These are phyloP conservation scores for Turritopsis dohrnii DNA, from an alignment of 30 jellyfish, hydroid and myxozoan genomes.

Conservation along the genomic window DNA sequence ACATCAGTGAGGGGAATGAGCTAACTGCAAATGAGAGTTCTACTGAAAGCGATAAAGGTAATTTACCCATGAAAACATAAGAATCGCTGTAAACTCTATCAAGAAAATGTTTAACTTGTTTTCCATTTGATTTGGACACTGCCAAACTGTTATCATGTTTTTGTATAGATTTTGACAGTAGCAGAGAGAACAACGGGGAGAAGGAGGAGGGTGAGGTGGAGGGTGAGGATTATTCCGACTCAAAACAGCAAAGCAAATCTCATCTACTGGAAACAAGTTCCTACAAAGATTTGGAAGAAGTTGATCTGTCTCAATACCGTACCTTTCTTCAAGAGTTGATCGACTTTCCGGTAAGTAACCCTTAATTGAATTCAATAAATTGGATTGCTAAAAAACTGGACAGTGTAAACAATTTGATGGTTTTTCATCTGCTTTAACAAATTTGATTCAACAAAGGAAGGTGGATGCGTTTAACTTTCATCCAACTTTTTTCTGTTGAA, in stretches of 20 bases:
- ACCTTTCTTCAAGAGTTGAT: neutral
- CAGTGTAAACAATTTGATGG: too few species aligned
- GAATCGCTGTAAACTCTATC: neutral
- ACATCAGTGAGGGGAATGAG: neutral
- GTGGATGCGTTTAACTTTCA: too few species aligned
- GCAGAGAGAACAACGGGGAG: neutral
- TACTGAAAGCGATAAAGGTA: neutral
- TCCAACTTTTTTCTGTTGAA: too few species aligned
- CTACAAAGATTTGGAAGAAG: neutral
- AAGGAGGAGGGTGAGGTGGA: neutral
- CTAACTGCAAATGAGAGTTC: neutral
- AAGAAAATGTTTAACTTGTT: too few species aligned
- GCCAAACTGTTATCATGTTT: neutral
- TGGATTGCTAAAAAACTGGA: too few species aligned
- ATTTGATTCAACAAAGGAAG: too few species aligned
- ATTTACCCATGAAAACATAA: neutral
- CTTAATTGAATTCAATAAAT: too few species aligned
- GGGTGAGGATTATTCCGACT: neutral
- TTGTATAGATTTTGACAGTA: neutral
- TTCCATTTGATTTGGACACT: neutral
- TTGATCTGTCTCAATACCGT: neutral
- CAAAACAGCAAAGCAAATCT: neutral
- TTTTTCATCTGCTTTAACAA: too few species aligned
- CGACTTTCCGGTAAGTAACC: neutral
- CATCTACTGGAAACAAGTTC: too few species aligned